Base-by-base conservation (phyloP, 2,113 vertebrate genomes). In the Catagonus wagneri region DNA sequence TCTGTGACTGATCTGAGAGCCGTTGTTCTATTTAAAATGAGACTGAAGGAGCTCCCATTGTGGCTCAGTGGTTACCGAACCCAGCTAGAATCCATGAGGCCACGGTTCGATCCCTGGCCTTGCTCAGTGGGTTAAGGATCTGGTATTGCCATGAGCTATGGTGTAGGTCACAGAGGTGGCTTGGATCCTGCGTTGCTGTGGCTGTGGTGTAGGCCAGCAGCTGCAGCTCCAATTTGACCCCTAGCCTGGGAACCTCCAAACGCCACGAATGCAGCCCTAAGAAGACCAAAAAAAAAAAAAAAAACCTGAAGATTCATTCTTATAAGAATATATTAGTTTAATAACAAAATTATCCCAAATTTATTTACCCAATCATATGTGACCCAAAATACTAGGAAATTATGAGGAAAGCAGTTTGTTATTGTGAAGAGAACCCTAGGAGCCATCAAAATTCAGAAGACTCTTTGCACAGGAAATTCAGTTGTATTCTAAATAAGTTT, bases 1-100 rank as follows among this genome's bases (percentile, higher is more conserved):
- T 10, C 22, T 72, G 29, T 23, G 61, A 83, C 83, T 69, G 22
- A 63, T 79, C 63, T 79, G 81, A 68, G 16, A 36, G 75, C 11
- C 27, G 93, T 7, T 58, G 74, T 52, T 75, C 32, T 83, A 17
- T 71, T 91, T 61, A 75, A 97, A 94, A 88, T 52, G 66, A 95
- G 58, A 79, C 29, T 23, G 44, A 83, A 81, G 54, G 54, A 15
- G 16, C 13, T 44, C 44, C 44, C 8, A 8, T 44, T 44, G 44
- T 44, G 44, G 44, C 44, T 44, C 44, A 44, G 44, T 44, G 44
- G 44, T 44, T 44, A 44, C 4, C 8, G 44, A 44, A 44, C 44
- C 44, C 44, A 8, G 8, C 44, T 44, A 44, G 44, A 6, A 8
- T 44, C 44, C 44, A 44, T 44, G 44, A 44, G 44, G 8, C 5